Evolutionary conservation across 2,797 vertebrate genomes (phyloP), one percentile per base, ranked within the genome.

Genomic region (Rallus crepitans): DNA sequence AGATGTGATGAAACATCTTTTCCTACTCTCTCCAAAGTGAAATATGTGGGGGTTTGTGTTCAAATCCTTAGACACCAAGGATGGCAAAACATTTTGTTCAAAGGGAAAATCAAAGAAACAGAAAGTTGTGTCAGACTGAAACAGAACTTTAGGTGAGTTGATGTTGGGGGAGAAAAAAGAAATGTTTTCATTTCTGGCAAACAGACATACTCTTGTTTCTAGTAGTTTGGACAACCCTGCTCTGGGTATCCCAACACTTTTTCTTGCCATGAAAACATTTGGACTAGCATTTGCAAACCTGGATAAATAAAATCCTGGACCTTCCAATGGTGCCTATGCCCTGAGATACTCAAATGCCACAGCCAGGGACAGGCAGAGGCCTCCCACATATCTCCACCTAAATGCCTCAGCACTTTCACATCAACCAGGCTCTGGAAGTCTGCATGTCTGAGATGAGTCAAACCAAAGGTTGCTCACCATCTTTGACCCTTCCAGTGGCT

Each of bases 391-490:
- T 66, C 64, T 45, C 17, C 18, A 31, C 35, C 14, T 23, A 30
- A 61, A 76, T 1, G 1, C 47, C 21, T 31, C 0, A 0, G 7
- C 5, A 24, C 55, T 60, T 64, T 66, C 37, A 55, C 52, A 42
- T 16, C 1, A 1, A 4, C 9, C 35, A 18, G 37, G 18, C 37
- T 57, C 56, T 53, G 50, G n/a, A 37, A 59, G 28, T 30, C 57
- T 55, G 28, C 39, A 14, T 6, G 39, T 45, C 31, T 80, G 45
- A 60, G 25, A 3, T 42, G 40, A 80, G 47, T 66, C 64, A 80
- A 70, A 24, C 37, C 35, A n/a, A 53, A 40, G 9, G 57, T 5
- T 53, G 27, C 16, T 30, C 60, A 17, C 30, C 30, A 21, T 24
- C 57, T 78, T 35, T 37, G 23, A 48, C 30, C 37, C 15, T 42